Conservation (phyloP, 2,888 invertebrate species). For the Monochamus alternatus region DNA sequence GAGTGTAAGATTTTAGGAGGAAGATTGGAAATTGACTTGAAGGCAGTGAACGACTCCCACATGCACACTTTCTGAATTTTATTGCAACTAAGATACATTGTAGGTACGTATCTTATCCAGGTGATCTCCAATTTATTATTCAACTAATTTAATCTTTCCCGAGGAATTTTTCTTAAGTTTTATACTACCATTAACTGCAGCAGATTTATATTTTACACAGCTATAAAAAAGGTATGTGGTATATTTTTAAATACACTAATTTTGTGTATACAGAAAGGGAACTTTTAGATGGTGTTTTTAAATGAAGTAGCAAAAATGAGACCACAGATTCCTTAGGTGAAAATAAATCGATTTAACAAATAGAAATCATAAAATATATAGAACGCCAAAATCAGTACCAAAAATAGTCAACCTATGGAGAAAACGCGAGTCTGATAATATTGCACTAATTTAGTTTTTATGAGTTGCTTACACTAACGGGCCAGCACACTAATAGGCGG, state of each 20-base stretch:
- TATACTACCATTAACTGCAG: background rate
- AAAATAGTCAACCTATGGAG: too few relatives aligned
- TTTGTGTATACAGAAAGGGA: too few relatives aligned
- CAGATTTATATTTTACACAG: background rate
- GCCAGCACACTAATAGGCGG: too few relatives aligned
- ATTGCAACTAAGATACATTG: constrained; percentile 61
- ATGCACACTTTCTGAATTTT: constrained; percentile 60
- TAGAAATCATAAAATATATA: too few relatives aligned
- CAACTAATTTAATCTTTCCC: constrained; percentile 2
- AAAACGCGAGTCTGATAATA: too few relatives aligned
- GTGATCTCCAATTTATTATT: constrained; percentile 7
- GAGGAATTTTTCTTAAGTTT: background rate
- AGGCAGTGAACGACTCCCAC: constrained; percentile 57
- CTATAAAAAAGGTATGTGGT: background rate
- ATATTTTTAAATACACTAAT: background rate
- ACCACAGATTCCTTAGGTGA: too few relatives aligned
- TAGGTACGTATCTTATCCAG: constrained; percentile 34
- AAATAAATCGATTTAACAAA: too few relatives aligned
- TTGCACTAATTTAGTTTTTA: too few relatives aligned
- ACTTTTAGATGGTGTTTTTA: too few relatives aligned
- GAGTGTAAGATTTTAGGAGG: constrained; percentile 51
- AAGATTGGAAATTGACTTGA: constrained; percentile 57
- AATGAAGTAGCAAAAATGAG: too few relatives aligned
- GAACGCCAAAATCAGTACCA: too few relatives aligned
- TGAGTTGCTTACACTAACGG: too few relatives aligned